A percentile compares a stretch with the other conserved stretches of the same genome.
Evolutionary conservation across 1,140 invertebrate species (phyloP).

Genomic region (Lepidurus apus): DNA sequence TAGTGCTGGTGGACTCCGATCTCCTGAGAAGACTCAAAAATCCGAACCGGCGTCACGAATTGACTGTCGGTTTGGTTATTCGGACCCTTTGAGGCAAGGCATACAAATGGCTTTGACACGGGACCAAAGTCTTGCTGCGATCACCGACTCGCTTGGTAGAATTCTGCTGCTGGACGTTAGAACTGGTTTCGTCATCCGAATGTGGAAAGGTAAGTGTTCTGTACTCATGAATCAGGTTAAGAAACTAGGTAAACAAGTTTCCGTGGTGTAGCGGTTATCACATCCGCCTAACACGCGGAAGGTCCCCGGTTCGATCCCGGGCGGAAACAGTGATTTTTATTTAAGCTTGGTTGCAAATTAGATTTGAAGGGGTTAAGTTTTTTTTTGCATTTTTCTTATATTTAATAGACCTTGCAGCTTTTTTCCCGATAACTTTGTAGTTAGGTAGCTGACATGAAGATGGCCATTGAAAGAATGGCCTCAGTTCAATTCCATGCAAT

Average conservation of each 20-base stretch:
- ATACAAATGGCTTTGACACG: conserved; percentile 68
- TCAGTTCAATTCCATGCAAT: no score
- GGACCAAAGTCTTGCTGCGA: conserved; percentile 67
- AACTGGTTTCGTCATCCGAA: conserved; percentile 68
- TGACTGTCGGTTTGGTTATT: conserved; percentile 64
- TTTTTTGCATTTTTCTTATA: no score
- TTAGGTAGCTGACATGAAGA: no score
- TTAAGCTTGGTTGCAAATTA: not conserved
- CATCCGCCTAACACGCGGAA: conserved; percentile 41
- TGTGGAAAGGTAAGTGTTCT: conserved; percentile 74
- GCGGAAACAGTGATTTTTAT: conserved; percentile 35
- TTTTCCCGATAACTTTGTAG: no score
- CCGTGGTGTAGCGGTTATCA: conserved; percentile 41
- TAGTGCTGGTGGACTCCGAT: conserved; percentile 39
- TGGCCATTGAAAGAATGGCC: no score
- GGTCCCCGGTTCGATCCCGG: conserved; percentile 41
- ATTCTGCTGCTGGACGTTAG: conserved; percentile 77
- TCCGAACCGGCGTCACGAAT: conserved; percentile 45
- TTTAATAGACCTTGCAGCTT: no score
- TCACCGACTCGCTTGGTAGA: conserved; percentile 79
- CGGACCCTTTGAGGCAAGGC: conserved; percentile 70
- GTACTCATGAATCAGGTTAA: not conserved
- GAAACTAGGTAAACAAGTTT: not conserved
- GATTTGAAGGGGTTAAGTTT: not conserved
- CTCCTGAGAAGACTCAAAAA: conserved; percentile 46